Evolutionary conservation across 1,140 invertebrate genomes (phyloP).

Genomic region (Caerostris extrusa): DNA sequence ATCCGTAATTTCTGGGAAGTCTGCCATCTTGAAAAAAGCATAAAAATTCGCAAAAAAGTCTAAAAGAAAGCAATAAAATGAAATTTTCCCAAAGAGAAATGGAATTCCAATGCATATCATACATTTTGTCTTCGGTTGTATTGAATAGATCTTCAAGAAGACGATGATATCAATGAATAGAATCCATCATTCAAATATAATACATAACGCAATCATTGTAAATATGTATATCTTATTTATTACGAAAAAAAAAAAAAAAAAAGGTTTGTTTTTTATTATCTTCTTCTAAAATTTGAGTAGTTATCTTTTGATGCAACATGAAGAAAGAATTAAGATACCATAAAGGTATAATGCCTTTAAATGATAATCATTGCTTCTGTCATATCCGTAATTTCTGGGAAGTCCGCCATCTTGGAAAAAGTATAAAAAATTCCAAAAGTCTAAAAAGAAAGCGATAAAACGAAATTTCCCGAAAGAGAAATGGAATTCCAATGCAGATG

Average conservation of each 20-base stretch:
- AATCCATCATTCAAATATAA: too few species aligned
- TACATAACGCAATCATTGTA: too few species aligned
- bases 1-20: background rate
- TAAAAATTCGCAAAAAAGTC: background rate
- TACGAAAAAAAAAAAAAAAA: too few species aligned
- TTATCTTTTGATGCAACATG: too few species aligned
- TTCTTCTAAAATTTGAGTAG: too few species aligned
- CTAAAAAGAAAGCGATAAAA: background rate
- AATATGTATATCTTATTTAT: too few species aligned
- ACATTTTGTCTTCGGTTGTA: too few species aligned
- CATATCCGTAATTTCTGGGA: background rate
- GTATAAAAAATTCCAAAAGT: background rate
- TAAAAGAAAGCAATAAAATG: background rate
- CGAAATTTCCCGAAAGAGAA: background rate
- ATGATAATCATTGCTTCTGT: background rate
- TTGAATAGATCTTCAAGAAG: too few species aligned
- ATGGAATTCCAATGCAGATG: conserved; percentile 26
- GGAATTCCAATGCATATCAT: conserved; percentile 14
- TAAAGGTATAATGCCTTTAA: too few species aligned
- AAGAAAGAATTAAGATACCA: too few species aligned
- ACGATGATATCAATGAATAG: too few species aligned
- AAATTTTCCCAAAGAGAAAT: background rate
- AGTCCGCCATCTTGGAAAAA: background rate
- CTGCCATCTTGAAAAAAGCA: background rate
- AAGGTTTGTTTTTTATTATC: too few species aligned